phyloP scores from a whole-genome alignment of 2,888 invertebrate species.

The Ectropis crepuscularia region DNA sequence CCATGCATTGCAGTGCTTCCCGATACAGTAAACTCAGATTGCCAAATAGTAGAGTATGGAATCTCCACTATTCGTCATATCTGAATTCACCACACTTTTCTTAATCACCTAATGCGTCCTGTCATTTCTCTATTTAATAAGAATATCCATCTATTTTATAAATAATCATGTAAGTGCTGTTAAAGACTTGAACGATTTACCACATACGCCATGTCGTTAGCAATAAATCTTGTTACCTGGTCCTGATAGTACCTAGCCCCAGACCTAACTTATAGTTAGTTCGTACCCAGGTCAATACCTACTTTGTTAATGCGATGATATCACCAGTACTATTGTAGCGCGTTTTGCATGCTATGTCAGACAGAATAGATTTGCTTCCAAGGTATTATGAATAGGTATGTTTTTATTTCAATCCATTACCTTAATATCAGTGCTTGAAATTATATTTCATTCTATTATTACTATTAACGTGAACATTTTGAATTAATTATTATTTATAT shows the following conservation, averaged over 20 bases:
- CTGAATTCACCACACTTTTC: no score
- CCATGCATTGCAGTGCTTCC: no score
- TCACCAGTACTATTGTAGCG: slow-evolving; percentile 32
- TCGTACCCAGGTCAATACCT: slow-evolving; percentile 34
- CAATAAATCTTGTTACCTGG: slow-evolving; percentile 32
- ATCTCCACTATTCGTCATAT: no score
- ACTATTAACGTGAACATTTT: no score
- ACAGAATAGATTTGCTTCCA: slow-evolving; percentile 37
- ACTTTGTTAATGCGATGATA: slow-evolving; percentile 36
- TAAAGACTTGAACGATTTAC: background rate
- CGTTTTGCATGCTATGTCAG: slow-evolving; percentile 37
- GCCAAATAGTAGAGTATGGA: no score
- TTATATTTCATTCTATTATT: no score
- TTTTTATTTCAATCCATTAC: slow-evolving; percentile 29
- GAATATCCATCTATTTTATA: no score
- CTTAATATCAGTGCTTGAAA: slow-evolving; percentile 26
- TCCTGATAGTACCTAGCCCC: background rate
- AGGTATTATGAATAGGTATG: slow-evolving; percentile 23
- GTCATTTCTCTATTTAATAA: no score
- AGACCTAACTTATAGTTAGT: background rate
- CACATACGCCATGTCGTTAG: slow-evolving; percentile 23
- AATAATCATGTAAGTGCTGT: no score
- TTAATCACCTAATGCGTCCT: no score
- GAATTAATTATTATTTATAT: no score
- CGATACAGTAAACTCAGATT: no score